phyloP scores from a whole-genome alignment of 2,113 vertebrate genomes.

The Todiramphus saurophagus region DNA sequence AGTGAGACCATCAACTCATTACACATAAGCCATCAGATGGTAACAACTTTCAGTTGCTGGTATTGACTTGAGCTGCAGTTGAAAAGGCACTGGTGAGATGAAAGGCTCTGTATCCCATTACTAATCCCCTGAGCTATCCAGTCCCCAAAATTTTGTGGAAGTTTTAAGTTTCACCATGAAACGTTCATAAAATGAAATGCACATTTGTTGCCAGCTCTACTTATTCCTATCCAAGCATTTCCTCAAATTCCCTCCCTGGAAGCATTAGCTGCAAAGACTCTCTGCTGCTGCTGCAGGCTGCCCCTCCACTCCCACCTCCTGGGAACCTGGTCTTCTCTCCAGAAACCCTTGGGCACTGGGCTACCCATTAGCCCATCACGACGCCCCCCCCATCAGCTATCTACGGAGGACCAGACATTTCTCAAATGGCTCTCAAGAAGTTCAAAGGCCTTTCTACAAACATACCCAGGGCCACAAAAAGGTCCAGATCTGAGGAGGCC shows the following conservation, averaged over 20 bases:
- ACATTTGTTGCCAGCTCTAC: conserved; percentile 65
- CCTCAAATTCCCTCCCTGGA: conserved; percentile 3
- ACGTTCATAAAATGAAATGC: conserved; percentile 71
- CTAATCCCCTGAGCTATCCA: conserved; percentile 70
- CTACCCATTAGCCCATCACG: not conserved
- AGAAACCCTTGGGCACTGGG: not conserved
- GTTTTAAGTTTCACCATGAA: conserved; percentile 75
- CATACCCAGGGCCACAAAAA: not conserved
- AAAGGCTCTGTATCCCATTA: conserved; percentile 71
- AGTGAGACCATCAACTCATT: conserved; percentile 47
- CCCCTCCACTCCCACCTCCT: not conserved
- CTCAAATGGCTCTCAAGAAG: not conserved
- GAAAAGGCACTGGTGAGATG: conserved; percentile 68
- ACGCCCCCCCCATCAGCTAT: not conserved
- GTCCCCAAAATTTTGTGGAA: conserved; percentile 68
- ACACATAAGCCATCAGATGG: conserved; percentile 61
- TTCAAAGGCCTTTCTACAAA: not conserved
- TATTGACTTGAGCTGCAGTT: conserved; percentile 60
- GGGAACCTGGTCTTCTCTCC: not conserved
- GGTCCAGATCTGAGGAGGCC: not conserved
- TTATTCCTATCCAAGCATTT: conserved; percentile 31
- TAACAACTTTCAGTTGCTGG: conserved; percentile 64
- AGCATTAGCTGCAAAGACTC: not conserved
- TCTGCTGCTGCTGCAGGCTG: not conserved
- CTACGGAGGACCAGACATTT: not conserved